These are phyloP conservation scores for Protonemura montana DNA, from an alignment of 2,888 invertebrate species.

Conservation along the genomic window DNA sequence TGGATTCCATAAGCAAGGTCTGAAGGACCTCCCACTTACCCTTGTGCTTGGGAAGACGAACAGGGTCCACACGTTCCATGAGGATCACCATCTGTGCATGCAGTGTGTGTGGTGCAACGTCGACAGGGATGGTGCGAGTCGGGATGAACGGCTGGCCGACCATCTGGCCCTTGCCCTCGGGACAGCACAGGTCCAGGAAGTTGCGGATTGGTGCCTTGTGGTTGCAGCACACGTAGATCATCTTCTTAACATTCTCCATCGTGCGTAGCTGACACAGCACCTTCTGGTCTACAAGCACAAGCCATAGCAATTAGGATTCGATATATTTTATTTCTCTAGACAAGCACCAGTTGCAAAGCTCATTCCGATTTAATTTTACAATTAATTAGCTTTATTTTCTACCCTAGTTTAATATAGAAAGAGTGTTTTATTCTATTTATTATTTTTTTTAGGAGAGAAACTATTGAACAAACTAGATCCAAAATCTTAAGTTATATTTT, in stretches of 20 bases:
- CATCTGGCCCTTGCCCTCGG: conserved; percentile 57
- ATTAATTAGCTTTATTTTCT: too few species aligned
- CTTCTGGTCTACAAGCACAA: conserved; percentile 54
- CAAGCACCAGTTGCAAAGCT: too few species aligned
- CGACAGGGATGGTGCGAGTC: conserved; percentile 64
- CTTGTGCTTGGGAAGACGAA: conserved; percentile 50
- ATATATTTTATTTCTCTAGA: too few species aligned
- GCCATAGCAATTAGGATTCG: neutral
- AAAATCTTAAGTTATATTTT: too few species aligned
- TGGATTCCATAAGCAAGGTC: too few species aligned
- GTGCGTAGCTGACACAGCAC: conserved; percentile 60
- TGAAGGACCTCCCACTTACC: too few species aligned
- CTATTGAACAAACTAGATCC: too few species aligned
- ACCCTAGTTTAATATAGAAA: too few species aligned
- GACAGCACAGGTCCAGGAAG: conserved; percentile 61
- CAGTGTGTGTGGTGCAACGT: conserved; percentile 69
- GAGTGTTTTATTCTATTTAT: too few species aligned
- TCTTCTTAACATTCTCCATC: conserved; percentile 58
- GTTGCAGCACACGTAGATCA: conserved; percentile 69
- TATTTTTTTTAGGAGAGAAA: too few species aligned
- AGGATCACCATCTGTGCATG: conserved; percentile 67
- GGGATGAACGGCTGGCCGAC: conserved; percentile 65
- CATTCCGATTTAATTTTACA: too few species aligned
- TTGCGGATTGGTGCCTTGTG: conserved; percentile 61
- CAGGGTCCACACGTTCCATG: conserved; percentile 57